phyloP scores from a whole-genome alignment of 2,797 vertebrate genomes.

The Octomys mimax region DNA sequence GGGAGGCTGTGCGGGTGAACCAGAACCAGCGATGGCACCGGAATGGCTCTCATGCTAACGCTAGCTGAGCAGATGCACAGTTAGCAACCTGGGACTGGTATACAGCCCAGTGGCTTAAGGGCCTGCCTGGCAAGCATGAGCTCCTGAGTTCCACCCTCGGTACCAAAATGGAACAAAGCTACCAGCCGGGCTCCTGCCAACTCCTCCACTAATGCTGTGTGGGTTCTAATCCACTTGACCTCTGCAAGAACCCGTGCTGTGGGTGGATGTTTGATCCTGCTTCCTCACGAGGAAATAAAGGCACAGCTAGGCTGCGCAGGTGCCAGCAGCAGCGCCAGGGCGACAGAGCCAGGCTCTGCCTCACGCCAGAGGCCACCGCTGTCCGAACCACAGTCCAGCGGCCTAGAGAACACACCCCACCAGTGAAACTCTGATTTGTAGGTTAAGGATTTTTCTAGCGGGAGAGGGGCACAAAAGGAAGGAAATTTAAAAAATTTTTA shows the following conservation, averaged over 20 bases:
- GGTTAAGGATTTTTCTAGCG: background rate
- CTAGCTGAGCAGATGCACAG: rapidly evolving
- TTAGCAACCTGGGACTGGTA: rapidly evolving
- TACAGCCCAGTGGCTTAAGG: too few species aligned
- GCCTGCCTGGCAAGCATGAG: too few species aligned
- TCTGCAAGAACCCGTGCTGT: rapidly evolving
- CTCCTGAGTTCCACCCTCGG: too few species aligned
- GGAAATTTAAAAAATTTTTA: background rate
- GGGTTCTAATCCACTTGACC: rapidly evolving
- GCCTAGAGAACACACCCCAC: rapidly evolving
- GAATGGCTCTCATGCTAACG: rapidly evolving
- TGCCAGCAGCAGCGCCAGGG: rapidly evolving
- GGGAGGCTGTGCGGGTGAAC: background rate
- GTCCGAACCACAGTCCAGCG: background rate
- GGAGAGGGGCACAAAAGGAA: background rate
- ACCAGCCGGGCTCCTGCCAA: rapidly evolving
- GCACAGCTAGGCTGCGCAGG: background rate
- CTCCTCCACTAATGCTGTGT: rapidly evolving
- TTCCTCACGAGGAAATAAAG: rapidly evolving
- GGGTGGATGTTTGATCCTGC: rapidly evolving
- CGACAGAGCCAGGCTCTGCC: background rate
- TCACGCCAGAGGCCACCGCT: rapidly evolving
- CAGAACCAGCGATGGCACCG: rapidly evolving
- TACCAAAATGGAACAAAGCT: too few species aligned
- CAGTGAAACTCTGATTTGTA: background rate